A percentile compares a stretch with the other conserved stretches of the same genome.
These are phyloP conservation scores for Anoncus sp. DNA, from an alignment of 2,888 invertebrate genomes.

Conservation along the genomic window DNA sequence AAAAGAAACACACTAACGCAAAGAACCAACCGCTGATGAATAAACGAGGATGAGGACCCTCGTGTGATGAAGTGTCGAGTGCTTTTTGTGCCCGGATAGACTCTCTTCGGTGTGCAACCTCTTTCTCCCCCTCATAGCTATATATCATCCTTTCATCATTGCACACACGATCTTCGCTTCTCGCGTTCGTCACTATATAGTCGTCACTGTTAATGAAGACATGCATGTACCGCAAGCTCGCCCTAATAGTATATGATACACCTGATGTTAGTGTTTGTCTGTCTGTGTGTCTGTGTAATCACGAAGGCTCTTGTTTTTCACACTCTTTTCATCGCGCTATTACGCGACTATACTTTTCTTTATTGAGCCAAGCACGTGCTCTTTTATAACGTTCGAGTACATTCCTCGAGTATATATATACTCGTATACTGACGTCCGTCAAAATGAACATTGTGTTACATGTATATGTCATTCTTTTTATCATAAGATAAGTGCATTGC, in stretches of 20 bases:
- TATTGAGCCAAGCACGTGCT: slow-evolving; percentile 42
- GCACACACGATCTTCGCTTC: slow-evolving; percentile 51
- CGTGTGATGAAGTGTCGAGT: slow-evolving; percentile 57
- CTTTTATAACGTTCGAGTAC: slow-evolving; percentile 15
- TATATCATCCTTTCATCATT: slow-evolving; percentile 53
- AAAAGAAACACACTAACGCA: slow-evolving; percentile 40
- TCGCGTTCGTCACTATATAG: slow-evolving; percentile 2
- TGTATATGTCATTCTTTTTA: background rate
- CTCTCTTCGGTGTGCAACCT: slow-evolving; percentile 16
- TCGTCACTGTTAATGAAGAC: slow-evolving; percentile 52
- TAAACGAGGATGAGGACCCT: slow-evolving; percentile 60
- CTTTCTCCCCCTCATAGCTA: slow-evolving; percentile 6
- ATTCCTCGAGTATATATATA: background rate
- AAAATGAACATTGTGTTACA: slow-evolving; percentile 32
- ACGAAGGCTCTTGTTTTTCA: slow-evolving; percentile 31
- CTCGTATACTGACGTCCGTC: slow-evolving; percentile 5
- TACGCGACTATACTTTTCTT: slow-evolving; percentile 25
- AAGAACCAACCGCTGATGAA: slow-evolving; percentile 54
- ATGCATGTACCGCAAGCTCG: slow-evolving; percentile 7
- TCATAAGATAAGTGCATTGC: background rate
- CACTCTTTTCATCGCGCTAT: slow-evolving; percentile 42
- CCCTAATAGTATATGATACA: slow-evolving; percentile 24
- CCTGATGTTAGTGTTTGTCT: background rate
- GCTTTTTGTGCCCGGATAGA: slow-evolving; percentile 54
- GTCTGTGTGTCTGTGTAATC: slow-evolving; percentile 15